Evolutionary conservation across 1,140 invertebrate species (phyloP), one percentile per base, ranked within the genome.

Genomic region (Listronotus oregonensis): DNA sequence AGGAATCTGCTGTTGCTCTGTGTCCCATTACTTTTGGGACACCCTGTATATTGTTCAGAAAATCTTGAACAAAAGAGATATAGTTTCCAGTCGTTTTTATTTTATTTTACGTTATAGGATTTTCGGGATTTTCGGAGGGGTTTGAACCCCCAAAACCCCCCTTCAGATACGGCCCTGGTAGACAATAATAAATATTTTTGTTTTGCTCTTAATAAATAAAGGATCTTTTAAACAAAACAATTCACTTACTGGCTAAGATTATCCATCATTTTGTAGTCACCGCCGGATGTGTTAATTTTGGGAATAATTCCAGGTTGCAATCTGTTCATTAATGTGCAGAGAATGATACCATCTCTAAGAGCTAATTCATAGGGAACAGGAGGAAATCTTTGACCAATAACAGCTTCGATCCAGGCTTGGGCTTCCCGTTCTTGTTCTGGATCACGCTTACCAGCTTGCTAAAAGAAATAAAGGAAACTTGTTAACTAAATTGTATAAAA

Each of bases 251-350:
- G 89, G 80, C 87, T 91, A 46, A 96, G 89, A 75, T 97, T 97
- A 75, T 97, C 93, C 93, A 96, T 96, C 83, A 95, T 89, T 73
- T 95, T 95, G 80, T 96, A 97, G 71, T 95, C 93, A 0, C 91
- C 92, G 3, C 93, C 94, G 3, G 88, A 88, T 0, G 85, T 85
- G 77, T 96, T 95, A 71, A 96, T 90, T 79, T 92, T 95, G n/a
- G 86, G 81, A 59, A 96, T 89, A 68, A 89, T 85, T 27, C 93
- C 93, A 3, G 94, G 94, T 68, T 87, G 81, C 6, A 97, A 80
- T 73, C 88, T 87, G 80, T 96, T 95, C 89, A 96, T 96, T 49
- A 97, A 78, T 72, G 89, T 90, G 77, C 90, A 93, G 0, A 92
- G 81, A 8, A 92, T 81, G 54, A 92, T 86, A 14, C 95, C 95